Percentiles rank a stretch among this genome's conserved stretches.
Conservation (phyloP, 2,113 vertebrate species). For the Dolichotis patagonum region DNA sequence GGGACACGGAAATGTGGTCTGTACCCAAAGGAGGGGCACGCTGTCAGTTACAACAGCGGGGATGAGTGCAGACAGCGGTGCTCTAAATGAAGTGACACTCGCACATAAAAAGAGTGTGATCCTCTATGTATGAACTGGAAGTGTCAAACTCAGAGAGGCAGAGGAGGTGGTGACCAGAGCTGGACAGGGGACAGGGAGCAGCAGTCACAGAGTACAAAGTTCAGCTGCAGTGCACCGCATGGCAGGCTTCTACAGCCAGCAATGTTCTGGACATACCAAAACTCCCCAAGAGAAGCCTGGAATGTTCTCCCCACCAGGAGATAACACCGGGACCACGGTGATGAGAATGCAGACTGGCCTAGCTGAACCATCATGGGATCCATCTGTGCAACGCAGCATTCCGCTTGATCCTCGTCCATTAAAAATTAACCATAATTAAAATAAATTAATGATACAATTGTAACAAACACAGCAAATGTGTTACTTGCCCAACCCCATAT, state of each 20-base stretch:
- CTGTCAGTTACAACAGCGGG: neutral
- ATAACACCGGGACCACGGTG: too few relatives aligned
- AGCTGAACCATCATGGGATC: neutral
- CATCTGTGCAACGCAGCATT: neutral
- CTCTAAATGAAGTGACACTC: neutral
- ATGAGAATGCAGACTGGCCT: neutral
- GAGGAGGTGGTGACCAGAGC: accelerated
- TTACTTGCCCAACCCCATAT: too few relatives aligned
- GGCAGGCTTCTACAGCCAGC: too few relatives aligned
- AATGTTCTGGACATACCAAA: too few relatives aligned
- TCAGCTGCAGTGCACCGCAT: neutral
- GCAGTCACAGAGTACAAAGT: too few relatives aligned
- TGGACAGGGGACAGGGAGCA: neutral
- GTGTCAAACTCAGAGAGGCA: neutral
- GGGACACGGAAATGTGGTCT: neutral
- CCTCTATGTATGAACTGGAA: neutral
- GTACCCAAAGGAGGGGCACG: accelerated
- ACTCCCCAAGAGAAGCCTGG: neutral
- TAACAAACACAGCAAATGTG: too few relatives aligned
- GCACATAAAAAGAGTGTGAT: neutral
- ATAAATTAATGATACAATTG: neutral
- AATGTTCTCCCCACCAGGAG: neutral
- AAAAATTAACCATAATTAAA: neutral
- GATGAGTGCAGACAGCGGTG: neutral
- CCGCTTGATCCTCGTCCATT: accelerated